Evolutionary conservation across 1,140 invertebrate species (phyloP).

Genomic region (Goniozus legneri): DNA sequence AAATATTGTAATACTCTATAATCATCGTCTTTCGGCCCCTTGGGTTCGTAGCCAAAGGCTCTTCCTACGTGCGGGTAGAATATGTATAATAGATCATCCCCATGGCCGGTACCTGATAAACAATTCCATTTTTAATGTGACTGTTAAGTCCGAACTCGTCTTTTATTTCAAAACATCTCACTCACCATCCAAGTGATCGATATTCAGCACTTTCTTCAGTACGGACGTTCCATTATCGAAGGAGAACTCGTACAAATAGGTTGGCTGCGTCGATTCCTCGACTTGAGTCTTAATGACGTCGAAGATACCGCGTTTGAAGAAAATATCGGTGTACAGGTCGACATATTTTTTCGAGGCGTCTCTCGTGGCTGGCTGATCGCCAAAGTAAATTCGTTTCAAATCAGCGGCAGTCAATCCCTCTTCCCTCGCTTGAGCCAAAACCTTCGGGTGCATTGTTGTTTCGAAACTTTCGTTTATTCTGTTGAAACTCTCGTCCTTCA

Average conservation of each 20-base stretch:
- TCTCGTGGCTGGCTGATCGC: slow-evolving; percentile 33
- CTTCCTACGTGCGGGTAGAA: slow-evolving; percentile 19
- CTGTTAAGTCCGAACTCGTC: no score
- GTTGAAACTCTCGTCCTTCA: not conserved
- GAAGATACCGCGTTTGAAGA: slow-evolving; percentile 47
- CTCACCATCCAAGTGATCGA: no score
- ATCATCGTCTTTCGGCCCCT: not conserved
- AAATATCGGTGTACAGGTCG: slow-evolving; percentile 45
- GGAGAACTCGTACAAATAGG: slow-evolving; percentile 56
- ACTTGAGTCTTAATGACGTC: slow-evolving; percentile 45
- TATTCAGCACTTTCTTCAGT: slow-evolving; percentile 1
- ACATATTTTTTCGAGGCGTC: slow-evolving; percentile 35
- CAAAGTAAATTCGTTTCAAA: slow-evolving; percentile 35
- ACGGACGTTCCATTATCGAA: slow-evolving; percentile 25
- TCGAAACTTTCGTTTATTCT: slow-evolving; percentile 9
- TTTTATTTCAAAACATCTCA: no score
- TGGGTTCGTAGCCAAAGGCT: not conserved
- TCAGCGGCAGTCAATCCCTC: slow-evolving; percentile 14
- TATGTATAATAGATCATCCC: slow-evolving; percentile 34
- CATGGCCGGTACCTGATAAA: slow-evolving; percentile 18
- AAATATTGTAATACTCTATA: slow-evolving; percentile 29
- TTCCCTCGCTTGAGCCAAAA: slow-evolving; percentile 6
- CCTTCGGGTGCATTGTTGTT: not conserved
- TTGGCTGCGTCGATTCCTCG: slow-evolving; percentile 26
- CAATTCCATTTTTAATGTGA: no score